These are phyloP conservation scores for Meloidogyne hapla DNA, from an alignment of 1,140 invertebrate species.

Conservation along the genomic window DNA sequence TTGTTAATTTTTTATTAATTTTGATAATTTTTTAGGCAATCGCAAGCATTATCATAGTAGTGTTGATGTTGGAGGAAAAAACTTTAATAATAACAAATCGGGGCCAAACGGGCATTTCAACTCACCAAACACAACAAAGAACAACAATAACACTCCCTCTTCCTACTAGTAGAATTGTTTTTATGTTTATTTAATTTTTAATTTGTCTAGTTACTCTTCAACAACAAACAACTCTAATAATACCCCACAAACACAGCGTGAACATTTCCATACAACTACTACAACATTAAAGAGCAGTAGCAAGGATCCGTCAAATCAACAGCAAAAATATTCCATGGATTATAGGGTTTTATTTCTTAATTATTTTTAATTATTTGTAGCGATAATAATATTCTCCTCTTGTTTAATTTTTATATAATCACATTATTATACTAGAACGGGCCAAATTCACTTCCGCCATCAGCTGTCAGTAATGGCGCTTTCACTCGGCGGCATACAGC, in stretches of 20 bases:
- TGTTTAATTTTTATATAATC: no score
- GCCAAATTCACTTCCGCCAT: not conserved
- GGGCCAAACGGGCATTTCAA: not conserved
- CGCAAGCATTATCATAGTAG: not conserved
- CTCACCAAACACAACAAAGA: not conserved
- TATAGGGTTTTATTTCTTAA: not conserved
- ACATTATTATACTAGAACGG: not conserved
- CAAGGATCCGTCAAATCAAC: not conserved
- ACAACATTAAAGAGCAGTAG: not conserved
- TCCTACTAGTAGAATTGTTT: not conserved
- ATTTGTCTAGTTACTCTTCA: not conserved
- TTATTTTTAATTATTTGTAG: not conserved
- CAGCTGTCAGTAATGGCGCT: not conserved
- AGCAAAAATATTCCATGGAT: conserved; percentile 16
- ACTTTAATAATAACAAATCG: not conserved
- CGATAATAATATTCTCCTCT: no score
- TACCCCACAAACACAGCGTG: not conserved
- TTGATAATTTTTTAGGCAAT: not conserved
- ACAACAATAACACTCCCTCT: not conserved
- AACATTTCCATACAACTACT: not conserved
- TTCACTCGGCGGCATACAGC: conserved; percentile 21
- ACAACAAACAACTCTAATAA: not conserved
- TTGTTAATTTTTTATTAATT: no score
- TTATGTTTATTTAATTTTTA: not conserved
- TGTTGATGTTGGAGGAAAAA: not conserved